phyloP scores from a whole-genome alignment of 2,888 invertebrate species.

The Sphaerophoria rueppellii region DNA sequence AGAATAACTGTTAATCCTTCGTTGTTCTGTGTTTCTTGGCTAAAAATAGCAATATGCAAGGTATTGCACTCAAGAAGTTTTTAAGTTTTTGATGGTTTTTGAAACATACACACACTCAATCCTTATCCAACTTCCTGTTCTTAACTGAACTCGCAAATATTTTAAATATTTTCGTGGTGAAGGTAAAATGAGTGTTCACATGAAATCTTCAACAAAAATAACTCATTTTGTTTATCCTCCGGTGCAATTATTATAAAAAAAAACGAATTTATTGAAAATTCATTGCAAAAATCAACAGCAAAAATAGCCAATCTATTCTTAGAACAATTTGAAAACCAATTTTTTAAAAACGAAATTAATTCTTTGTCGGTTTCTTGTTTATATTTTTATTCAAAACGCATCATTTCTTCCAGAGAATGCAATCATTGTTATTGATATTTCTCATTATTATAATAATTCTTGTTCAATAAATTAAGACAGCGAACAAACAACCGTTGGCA shows the following conservation, averaged over 20 bases:
- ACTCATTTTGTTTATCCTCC: not conserved
- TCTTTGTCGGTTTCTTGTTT: not conserved
- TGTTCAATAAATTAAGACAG: not conserved
- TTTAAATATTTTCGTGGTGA: constrained; percentile 2
- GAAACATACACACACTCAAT: not conserved
- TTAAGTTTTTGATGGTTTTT: not conserved
- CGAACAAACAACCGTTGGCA: constrained; percentile 24
- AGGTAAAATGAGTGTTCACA: not conserved
- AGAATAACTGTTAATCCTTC: no score
- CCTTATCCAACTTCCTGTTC: not conserved
- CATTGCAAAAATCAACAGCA: not conserved
- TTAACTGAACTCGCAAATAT: not conserved
- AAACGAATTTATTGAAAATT: constrained; percentile 5
- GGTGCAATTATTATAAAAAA: not conserved
- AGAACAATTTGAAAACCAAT: constrained; percentile 23
- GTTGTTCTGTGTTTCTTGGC: no score
- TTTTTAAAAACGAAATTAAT: not conserved
- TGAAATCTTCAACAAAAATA: not conserved
- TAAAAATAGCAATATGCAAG: no score
- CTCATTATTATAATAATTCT: constrained; percentile 2
- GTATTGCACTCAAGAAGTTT: no score
- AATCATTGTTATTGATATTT: not conserved
- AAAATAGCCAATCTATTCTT: constrained; percentile 22
- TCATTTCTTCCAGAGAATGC: not conserved
- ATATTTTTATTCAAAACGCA: not conserved